Evolutionary conservation across 2,888 invertebrate genomes (phyloP).

Genomic region (Quadriops clusia): DNA sequence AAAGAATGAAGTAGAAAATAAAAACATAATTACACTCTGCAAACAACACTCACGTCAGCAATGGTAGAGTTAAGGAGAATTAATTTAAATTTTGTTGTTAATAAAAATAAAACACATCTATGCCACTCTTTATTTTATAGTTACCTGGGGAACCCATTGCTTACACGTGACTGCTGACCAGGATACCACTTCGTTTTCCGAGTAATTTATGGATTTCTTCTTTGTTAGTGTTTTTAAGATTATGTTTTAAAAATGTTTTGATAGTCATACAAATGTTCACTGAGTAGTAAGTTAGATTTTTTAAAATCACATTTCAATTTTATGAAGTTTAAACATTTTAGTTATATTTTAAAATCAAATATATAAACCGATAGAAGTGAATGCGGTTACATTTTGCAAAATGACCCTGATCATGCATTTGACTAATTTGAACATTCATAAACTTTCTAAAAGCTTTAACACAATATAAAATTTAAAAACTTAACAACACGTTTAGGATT

Average conservation of each 20-base stretch:
- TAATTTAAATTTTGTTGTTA: slow-evolving; percentile 16
- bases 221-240: neutral
- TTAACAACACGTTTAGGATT: too few relatives aligned
- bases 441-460: slow-evolving; percentile 11
- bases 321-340: too few relatives aligned
- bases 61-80: slow-evolving; percentile 30
- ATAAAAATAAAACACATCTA: slow-evolving; percentile 21
- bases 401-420: too few relatives aligned
- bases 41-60: slow-evolving; percentile 39
- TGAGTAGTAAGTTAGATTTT: too few relatives aligned
- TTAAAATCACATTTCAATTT: too few relatives aligned
- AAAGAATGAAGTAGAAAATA: slow-evolving; percentile 6
- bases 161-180: slow-evolving; percentile 35
- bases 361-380: too few relatives aligned
- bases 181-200: slow-evolving; percentile 12
- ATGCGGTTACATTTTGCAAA: too few relatives aligned
- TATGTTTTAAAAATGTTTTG: too few relatives aligned
- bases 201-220: too few relatives aligned
- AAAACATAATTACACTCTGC: slow-evolving; percentile 10
- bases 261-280: too few relatives aligned
- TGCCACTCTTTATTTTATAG: slow-evolving; percentile 30
- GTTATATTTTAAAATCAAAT: slow-evolving; percentile 3
- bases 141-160: slow-evolving; percentile 36
- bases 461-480: slow-evolving; percentile 1
- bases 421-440: too few relatives aligned